Evolutionary conservation across 2,797 vertebrate genomes (phyloP).

Genomic region (Notolepis coatsorum): DNA sequence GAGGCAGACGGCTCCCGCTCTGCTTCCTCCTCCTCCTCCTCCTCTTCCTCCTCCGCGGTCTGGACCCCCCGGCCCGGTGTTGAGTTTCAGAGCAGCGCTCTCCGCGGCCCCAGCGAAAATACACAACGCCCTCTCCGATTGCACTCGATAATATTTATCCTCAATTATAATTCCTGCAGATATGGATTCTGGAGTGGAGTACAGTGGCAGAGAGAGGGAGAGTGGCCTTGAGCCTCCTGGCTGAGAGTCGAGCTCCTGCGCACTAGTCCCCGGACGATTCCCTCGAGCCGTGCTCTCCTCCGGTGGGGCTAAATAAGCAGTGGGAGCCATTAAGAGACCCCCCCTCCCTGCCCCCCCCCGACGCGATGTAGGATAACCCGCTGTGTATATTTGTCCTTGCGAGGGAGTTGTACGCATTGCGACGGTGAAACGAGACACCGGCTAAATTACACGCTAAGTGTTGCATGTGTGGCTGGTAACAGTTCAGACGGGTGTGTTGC

Average conservation of each 20-base stretch:
- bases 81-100: conserved; percentile 65
- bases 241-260: conserved; percentile 31
- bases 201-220: conserved; percentile 69
- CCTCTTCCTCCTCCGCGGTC: conserved; percentile 49
- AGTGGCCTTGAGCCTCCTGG: conserved; percentile 55
- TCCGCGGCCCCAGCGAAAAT: conserved; percentile 75
- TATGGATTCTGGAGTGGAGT: conserved; percentile 70
- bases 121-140: conserved; percentile 77
- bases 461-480: conserved; percentile 51
- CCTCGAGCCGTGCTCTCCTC: conserved; percentile 46
- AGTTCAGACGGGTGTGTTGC: conserved; percentile 69
- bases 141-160: conserved; percentile 81
- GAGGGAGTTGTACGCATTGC: conserved; percentile 55
- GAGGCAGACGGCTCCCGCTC: conserved; percentile 33
- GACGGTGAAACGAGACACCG: conserved; percentile 56
- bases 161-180: conserved; percentile 78
- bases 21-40: conserved; percentile 44
- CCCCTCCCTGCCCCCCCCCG: too few relatives aligned
- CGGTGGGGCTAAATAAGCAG: conserved; percentile 74
- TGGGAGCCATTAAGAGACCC: conserved; percentile 71
- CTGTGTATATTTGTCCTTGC: conserved; percentile 76
- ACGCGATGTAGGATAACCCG: conserved; percentile 51
- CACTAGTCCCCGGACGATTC: conserved; percentile 55
- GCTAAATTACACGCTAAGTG: conserved; percentile 50
- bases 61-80: conserved; percentile 33